Conservation (phyloP, 2,797 vertebrate genomes). For the Salarias fasciatus region DNA sequence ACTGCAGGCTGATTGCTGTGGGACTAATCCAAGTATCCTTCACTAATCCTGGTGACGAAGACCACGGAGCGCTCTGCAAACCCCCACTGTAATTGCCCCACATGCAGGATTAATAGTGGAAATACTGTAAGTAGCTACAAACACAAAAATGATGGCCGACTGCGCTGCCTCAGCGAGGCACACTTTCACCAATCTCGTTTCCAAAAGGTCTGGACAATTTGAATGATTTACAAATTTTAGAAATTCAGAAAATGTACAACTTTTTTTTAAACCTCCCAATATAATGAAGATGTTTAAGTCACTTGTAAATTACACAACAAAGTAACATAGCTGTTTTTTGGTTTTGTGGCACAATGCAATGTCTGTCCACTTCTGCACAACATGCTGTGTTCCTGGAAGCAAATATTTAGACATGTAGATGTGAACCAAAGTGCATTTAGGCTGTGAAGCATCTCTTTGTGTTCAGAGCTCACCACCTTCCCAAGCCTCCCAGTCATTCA, state of each 20-base stretch:
- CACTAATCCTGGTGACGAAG: background rate
- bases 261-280: too few relatives aligned
- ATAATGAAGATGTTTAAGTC: background rate
- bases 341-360: constrained; percentile 36
- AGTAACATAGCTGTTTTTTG: background rate
- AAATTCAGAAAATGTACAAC: too few relatives aligned
- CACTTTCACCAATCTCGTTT: background rate
- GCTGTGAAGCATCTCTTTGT: constrained; percentile 77
- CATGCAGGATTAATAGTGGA: background rate
- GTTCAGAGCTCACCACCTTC: constrained; percentile 73
- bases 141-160: constrained; percentile 11
- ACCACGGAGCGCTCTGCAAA: constrained; percentile 1
- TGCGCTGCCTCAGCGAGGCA: background rate
- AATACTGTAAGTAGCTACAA: constrained; percentile 5
- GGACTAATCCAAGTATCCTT: background rate
- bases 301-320: constrained; percentile 4
- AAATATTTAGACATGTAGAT: constrained; percentile 83
- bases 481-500: constrained; percentile 81
- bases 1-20: constrained; percentile 4
- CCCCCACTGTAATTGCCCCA: background rate
- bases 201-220: too few relatives aligned
- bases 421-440: constrained; percentile 64
- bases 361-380: constrained; percentile 48
- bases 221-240: too few relatives aligned
- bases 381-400: constrained; percentile 64